phyloP scores from a whole-genome alignment of 2,888 invertebrate genomes.

The Conus canariensis region DNA sequence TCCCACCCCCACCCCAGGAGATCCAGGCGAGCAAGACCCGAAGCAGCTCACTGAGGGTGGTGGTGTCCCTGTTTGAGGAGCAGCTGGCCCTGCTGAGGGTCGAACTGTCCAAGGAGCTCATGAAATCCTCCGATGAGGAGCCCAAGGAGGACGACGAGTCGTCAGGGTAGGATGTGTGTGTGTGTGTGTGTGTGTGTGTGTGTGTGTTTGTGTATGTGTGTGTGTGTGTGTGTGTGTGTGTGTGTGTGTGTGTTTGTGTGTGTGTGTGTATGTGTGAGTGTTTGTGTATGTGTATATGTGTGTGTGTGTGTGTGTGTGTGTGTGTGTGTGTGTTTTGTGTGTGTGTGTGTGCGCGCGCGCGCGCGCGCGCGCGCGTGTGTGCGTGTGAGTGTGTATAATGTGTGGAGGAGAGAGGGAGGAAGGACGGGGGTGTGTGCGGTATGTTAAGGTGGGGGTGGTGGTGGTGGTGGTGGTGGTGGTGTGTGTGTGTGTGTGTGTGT shows the following conservation, averaged over 20 bases:
- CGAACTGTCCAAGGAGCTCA: neutral
- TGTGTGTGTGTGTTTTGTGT: too few relatives aligned
- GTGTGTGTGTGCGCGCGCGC: neutral
- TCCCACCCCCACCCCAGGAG: conserved; percentile 15
- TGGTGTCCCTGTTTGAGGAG: conserved; percentile 43
- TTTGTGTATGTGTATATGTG: neutral
- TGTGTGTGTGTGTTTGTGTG: neutral
- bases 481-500: too few relatives aligned
- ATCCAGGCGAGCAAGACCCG: conserved; percentile 31
- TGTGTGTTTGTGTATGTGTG: neutral
- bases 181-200: neutral
- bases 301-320: neutral
- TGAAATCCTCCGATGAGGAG: neutral
- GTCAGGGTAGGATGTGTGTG: neutral
- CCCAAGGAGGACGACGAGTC: neutral
- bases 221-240: neutral
- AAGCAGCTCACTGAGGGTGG: conserved; percentile 31
- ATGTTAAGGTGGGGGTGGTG: too few relatives aligned
- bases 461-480: fast-evolving
- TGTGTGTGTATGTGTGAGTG: neutral
- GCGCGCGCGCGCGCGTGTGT: too few relatives aligned
- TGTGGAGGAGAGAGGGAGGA: too few relatives aligned
- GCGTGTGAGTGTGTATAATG: too few relatives aligned
- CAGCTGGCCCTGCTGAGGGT: conserved; percentile 21
- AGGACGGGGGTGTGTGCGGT: too few relatives aligned